Evolutionary conservation across 2,888 invertebrate genomes (phyloP), one percentile per base, ranked within the genome.

Genomic region (Dyspetes luteomarginatus): DNA sequence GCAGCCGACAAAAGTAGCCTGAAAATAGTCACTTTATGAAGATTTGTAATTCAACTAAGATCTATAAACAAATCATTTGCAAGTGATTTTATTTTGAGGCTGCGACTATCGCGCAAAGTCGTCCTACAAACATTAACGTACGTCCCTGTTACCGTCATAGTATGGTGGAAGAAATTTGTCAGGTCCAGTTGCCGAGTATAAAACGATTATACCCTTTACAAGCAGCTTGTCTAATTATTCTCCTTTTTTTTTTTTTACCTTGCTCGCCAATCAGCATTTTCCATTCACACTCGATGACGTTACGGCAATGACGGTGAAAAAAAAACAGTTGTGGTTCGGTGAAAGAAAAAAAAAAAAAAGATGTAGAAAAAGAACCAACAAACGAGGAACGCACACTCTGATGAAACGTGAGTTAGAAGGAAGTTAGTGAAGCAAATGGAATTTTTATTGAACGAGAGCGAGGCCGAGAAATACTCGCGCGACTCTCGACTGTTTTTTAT

Each of bases 371-470:
- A 60, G 26, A 22, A 12, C 4, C 15, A 45, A 64, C 5, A 55
- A 62, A 45, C 43, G 58, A 30, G 22, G 28, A 60, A 65, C 30
- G 56, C 43, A 64, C 56, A 52, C 17, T 48, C 50, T 12, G 68
- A 26, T 43, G 41, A 45, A 71, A 78, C 55, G 76, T 50, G 76
- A 68, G 64, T 82, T 72, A 62, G 72, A 67, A 77, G 73, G 72
- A 82, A 79, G 80, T 77, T 55, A 50, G 62, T 69, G 55, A 60
- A 48, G 45, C 55, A 79, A 72, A 19, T 60, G 68, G 67, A 81
- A 76, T 81, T 75, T 72, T 48, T 78, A 74, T 68, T 68, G 48
- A 82, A 72, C 71, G 81, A 81, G 60, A 81, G 82, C 77, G 82
- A 77, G 80, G 82, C 67, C 60, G 55, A 28, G 48, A 28, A 15